Percentiles rank a stretch among this genome's conserved stretches.
These are phyloP conservation scores for Drosophila pseudoobscura DNA, from an alignment of 1,140 invertebrate species.

Conservation along the genomic window DNA sequence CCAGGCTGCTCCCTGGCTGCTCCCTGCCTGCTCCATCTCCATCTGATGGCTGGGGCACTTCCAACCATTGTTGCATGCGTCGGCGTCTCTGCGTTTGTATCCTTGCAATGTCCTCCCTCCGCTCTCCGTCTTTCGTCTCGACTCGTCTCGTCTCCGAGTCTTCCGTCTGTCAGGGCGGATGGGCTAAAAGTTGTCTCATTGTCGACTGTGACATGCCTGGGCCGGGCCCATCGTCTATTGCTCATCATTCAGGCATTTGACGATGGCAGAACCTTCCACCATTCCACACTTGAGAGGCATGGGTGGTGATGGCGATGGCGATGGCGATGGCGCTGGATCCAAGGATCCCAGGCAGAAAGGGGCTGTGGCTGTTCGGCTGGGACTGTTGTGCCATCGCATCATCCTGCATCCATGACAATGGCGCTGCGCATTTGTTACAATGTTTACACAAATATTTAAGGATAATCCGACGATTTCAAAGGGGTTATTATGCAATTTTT, in stretches of 20 bases:
- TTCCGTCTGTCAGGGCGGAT: conserved; percentile 16
- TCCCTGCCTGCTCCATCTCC: not conserved
- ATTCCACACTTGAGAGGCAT: conserved; percentile 25
- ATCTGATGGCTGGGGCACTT: conserved; percentile 36
- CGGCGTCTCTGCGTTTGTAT: conserved; percentile 30
- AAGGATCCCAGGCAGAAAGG: not conserved
- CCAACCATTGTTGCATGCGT: conserved; percentile 65
- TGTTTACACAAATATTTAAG: conserved; percentile 83
- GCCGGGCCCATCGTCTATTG: conserved; percentile 61
- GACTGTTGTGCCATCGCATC: too few relatives aligned
- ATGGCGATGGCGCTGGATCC: conserved; percentile 9
- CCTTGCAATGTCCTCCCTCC: conserved; percentile 26
- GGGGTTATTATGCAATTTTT: conserved; percentile 83
- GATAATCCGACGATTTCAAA: conserved; percentile 82
- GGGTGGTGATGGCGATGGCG: conserved; percentile 9
- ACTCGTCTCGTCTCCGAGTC: conserved; percentile 3
- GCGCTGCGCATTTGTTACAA: conserved; percentile 81
- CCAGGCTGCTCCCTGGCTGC: conserved; percentile 5
- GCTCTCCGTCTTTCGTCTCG: conserved; percentile 4
- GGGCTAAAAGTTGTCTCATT: conserved; percentile 70
- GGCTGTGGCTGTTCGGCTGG: not conserved
- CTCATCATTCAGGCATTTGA: conserved; percentile 78
- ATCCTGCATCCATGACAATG: conserved; percentile 59
- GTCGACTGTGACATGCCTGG: conserved; percentile 65
- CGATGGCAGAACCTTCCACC: conserved; percentile 36